Conservation (phyloP, 2,797 vertebrate genomes). For the Peromyscus nudipes region DNA sequence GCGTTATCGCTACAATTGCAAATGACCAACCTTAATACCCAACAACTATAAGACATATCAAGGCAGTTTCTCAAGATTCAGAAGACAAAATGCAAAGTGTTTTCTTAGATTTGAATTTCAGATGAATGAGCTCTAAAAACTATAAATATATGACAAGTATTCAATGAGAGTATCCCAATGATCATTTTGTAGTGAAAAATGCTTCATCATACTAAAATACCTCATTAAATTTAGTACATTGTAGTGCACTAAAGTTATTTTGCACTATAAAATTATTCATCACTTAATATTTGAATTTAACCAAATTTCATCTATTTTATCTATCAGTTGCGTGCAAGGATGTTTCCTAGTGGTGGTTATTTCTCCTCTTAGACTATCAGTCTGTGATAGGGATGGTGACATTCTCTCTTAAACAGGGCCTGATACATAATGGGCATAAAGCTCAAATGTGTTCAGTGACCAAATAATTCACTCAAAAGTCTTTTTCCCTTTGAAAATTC, state of each 20-base stretch:
- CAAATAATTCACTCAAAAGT: not conserved
- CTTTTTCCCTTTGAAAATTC: not conserved
- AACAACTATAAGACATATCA: not conserved
- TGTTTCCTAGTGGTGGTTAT: slow-evolving; percentile 3
- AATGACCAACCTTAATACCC: not conserved
- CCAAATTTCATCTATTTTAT: not conserved
- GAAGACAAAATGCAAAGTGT: not conserved
- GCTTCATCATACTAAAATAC: slow-evolving; percentile 1
- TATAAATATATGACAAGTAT: not conserved
- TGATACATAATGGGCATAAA: not conserved
- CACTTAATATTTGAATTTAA: slow-evolving; percentile 39
- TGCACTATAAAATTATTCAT: slow-evolving; percentile 23
- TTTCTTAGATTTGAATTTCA: slow-evolving; percentile 41
- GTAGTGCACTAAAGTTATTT: slow-evolving; percentile 41
- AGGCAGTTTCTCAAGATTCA: not conserved
- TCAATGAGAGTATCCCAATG: not conserved
- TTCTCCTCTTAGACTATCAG: not conserved
- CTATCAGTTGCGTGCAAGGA: not conserved
- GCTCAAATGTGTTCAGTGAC: not conserved
- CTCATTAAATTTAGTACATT: slow-evolving; percentile 9
- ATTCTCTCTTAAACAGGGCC: not conserved
- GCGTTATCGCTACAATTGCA: too few species aligned
- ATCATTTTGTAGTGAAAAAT: slow-evolving; percentile 26
- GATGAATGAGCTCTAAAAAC: not conserved
- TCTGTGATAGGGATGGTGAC: not conserved